phyloP scores from a whole-genome alignment of 2,888 invertebrate species.

The Euspilapteryx auroguttella region DNA sequence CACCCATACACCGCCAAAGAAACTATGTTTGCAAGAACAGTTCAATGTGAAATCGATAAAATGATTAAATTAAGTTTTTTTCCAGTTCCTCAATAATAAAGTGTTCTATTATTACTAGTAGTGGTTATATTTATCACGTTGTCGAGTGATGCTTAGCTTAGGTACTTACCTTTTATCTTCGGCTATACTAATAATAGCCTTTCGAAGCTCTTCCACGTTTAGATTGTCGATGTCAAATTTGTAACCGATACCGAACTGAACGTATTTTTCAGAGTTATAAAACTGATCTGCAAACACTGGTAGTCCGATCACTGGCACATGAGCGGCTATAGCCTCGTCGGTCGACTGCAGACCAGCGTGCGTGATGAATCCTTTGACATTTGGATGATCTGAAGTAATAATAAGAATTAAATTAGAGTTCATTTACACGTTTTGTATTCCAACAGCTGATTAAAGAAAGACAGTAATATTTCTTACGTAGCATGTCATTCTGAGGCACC shows the following conservation, averaged over 20 bases:
- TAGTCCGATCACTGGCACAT: conserved; percentile 1
- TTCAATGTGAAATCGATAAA: not conserved
- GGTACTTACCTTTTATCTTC: conserved; percentile 4
- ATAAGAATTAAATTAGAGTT: not conserved
- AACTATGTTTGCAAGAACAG: not conserved
- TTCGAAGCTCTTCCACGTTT: conserved; percentile 1
- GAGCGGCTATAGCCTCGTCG: conserved; percentile 5
- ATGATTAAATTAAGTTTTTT: too few species aligned
- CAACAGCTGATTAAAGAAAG: not conserved
- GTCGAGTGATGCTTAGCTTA: too few species aligned
- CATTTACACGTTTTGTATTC: too few species aligned
- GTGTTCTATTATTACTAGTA: too few species aligned
- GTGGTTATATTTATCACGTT: too few species aligned
- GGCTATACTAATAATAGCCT: conserved; percentile 1
- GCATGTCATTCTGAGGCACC: conserved; percentile 5
- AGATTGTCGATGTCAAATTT: conserved; percentile 2
- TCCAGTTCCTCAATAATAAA: too few species aligned
- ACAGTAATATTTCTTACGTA: conserved; percentile 3
- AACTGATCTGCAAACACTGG: conserved; percentile 5
- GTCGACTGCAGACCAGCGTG: conserved; percentile 4
- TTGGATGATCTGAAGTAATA: conserved; percentile 3
- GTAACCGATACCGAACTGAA: conserved; percentile 4
- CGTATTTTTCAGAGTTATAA: conserved; percentile 3
- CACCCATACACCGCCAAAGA: not conserved
- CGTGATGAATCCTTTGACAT: conserved; percentile 5